Evolutionary conservation across 1,140 invertebrate species (phyloP), one percentile per base, ranked within the genome.

Genomic region (Drosophila ficusphila): DNA sequence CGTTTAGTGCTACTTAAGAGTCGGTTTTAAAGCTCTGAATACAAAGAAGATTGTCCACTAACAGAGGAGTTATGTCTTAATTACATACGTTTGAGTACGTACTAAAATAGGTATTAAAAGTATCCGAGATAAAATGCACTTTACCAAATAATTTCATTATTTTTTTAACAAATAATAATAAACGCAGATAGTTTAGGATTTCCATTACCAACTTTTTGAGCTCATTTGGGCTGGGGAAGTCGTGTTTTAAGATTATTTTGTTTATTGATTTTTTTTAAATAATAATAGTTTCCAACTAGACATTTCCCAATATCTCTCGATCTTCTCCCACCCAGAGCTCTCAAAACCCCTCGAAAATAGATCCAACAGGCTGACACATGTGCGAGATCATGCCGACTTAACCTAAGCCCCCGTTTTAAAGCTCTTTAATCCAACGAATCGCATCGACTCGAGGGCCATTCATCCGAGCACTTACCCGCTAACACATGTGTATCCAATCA

Each of bases 401-500:
- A 41, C 62, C 60, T 67, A 67, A 67, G 36, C 64, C 39, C 9
- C 27, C 60, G 29, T 23, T 31, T 51, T 38, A 65, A 67, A 67
- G 46, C 64, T 41, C 29, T 34, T 41, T 67, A 67, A 67, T 41
- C 64, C 64, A 38, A 34, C 18, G 16, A 0, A 51, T 52, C 7
- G 60, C 2, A n/a, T 21, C 29, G 31, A 16, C n/a, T 41, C 36
- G 14, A 62, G 27, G 42, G 8, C 44, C 18, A 27, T 36, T 44
- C 29, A 42, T 33, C 9, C 21, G 9, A 61, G 33, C 60, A 79
- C 79, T 83, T 67, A 83, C 79, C 79, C 71, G 61, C 49, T 38
- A 67, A 52, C 38, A 81, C 78, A 82, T 85, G 64, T 76, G 79
- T 58, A 53, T 64, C 81, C 79, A 83, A 52, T 86, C 76, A 69